Conservation (phyloP, 2,888 invertebrate species). For the Tupiocoris notatus region DNA sequence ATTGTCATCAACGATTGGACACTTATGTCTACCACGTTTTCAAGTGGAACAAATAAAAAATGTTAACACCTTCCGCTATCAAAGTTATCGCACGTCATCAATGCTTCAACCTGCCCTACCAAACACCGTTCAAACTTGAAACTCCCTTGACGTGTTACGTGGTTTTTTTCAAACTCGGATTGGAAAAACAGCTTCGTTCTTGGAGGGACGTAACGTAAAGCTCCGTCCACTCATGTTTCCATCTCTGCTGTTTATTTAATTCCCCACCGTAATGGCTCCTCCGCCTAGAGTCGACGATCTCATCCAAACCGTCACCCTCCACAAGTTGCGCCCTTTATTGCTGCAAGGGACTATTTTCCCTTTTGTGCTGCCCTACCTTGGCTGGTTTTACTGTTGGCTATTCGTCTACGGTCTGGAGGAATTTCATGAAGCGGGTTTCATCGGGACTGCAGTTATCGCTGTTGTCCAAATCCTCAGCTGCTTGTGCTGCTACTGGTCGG, state of each 20-base stretch:
- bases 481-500: constrained; percentile 90
- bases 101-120: no score
- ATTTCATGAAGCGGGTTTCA: constrained; percentile 82
- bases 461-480: constrained; percentile 76
- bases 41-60: no score
- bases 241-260: background rate
- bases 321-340: constrained; percentile 71
- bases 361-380: constrained; percentile 75
- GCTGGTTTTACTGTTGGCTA: constrained; percentile 83
- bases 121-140: no score
- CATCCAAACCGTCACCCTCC: constrained; percentile 79
- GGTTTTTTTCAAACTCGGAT: no score
- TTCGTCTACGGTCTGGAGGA: constrained; percentile 79
- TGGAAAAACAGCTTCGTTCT: no score
- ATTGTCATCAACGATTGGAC: no score
- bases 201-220: no score
- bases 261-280: background rate
- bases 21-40: no score
- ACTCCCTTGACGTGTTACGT: no score
- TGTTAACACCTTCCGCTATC: no score
- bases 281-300: constrained; percentile 68
- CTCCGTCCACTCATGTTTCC: background rate
- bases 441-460: constrained; percentile 74
- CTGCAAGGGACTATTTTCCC: constrained; percentile 89
- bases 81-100: no score